These are phyloP conservation scores for Ceratina calcarata DNA, from an alignment of 1,140 invertebrate genomes.

Conservation along the genomic window DNA sequence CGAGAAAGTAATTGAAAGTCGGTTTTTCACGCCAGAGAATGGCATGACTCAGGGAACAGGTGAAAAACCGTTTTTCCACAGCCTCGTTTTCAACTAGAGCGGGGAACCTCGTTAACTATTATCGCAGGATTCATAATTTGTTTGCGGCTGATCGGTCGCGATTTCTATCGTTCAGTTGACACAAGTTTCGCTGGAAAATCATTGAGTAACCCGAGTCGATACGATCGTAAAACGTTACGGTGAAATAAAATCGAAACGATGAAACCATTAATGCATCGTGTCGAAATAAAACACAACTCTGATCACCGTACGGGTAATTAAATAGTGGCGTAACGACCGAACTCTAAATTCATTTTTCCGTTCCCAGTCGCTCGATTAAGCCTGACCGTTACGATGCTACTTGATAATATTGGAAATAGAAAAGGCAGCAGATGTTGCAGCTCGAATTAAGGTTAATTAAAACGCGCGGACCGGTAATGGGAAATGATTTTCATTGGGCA, in stretches of 20 bases:
- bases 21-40: not conserved
- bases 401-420: constrained; percentile 19
- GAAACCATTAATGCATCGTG: not conserved
- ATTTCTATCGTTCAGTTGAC: no score
- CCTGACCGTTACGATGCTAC: constrained; percentile 51
- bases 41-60: not conserved
- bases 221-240: no score
- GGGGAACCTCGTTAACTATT: no score
- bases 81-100: no score
- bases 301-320: constrained; percentile 5
- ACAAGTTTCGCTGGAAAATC: no score
- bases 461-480: not conserved
- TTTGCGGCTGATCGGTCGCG: no score
- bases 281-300: not conserved
- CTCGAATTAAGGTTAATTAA: constrained; percentile 7
- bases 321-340: constrained; percentile 27
- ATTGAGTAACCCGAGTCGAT: no score
- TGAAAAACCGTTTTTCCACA: no score
- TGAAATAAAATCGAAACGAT: no score
- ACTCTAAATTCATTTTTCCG: constrained; percentile 36
- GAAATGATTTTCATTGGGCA: not conserved
- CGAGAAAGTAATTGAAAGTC: not conserved
- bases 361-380: constrained; percentile 52
- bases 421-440: no score
- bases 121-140: no score